phyloP scores from a whole-genome alignment of 2,113 vertebrate species.

The Rhabdomys dilectus region DNA sequence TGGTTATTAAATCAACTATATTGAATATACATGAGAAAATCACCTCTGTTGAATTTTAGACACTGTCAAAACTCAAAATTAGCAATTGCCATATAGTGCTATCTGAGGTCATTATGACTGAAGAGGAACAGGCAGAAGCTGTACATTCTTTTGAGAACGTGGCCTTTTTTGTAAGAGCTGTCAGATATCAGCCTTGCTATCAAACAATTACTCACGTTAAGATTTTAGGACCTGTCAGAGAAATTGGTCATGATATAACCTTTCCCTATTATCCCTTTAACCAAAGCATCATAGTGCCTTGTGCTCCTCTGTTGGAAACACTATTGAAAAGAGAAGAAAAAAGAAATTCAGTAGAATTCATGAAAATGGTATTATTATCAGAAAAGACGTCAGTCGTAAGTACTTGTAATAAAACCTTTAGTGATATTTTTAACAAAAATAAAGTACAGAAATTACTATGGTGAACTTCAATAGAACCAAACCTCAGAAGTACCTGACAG shows the following conservation, averaged over 20 bases:
- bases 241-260: slow-evolving; percentile 26
- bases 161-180: not conserved
- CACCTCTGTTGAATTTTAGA: not conserved
- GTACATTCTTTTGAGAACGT: not conserved
- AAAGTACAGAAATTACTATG: slow-evolving; percentile 5
- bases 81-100: not conserved
- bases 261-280: slow-evolving; percentile 46
- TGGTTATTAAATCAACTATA: slow-evolving; percentile 1
- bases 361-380: slow-evolving; percentile 50
- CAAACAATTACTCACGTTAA: slow-evolving; percentile 47
- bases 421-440: not conserved
- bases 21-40: not conserved
- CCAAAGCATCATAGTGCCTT: not conserved
- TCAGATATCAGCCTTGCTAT: slow-evolving; percentile 20
- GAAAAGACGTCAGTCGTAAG: slow-evolving; percentile 15
- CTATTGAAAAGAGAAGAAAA: not conserved
- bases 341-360: slow-evolving; percentile 44
- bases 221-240: slow-evolving; percentile 56
- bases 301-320: not conserved
- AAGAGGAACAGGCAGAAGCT: not conserved
- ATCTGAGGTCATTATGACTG: not conserved
- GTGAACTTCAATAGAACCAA: slow-evolving; percentile 10
- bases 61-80: not conserved
- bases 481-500: not conserved
- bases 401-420: not conserved